Percentiles rank a stretch among this genome's conserved stretches.
phyloP scores from a whole-genome alignment of 2,888 invertebrate genomes.

The Danaus chrysippus region DNA sequence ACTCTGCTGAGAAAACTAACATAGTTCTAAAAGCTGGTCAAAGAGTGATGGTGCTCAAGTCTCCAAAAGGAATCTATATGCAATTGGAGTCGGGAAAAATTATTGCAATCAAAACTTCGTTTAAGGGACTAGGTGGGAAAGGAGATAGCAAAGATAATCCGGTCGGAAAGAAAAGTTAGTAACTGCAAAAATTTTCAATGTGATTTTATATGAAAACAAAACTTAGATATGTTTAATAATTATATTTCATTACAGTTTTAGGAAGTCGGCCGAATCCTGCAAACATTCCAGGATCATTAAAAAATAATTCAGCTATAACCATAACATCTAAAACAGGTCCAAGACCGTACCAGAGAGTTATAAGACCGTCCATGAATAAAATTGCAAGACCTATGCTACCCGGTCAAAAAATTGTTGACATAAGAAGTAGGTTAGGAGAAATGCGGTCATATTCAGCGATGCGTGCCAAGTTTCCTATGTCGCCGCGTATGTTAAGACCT shows the following conservation, averaged over 20 bases:
- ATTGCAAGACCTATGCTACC: slow-evolving; percentile 56
- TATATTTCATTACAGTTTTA: slow-evolving; percentile 52
- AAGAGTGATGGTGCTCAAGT: slow-evolving; percentile 95
- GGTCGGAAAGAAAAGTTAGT: slow-evolving; percentile 67
- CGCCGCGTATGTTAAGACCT: slow-evolving; percentile 54
- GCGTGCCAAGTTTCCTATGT: slow-evolving; percentile 56
- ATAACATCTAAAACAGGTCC: slow-evolving; percentile 74
- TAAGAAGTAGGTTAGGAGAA: slow-evolving; percentile 61
- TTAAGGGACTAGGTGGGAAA: slow-evolving; percentile 81
- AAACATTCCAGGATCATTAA: slow-evolving; percentile 73
- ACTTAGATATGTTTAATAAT: background rate
- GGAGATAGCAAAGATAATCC: slow-evolving; percentile 61
- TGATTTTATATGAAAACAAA: background rate
- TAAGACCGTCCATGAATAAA: slow-evolving; percentile 62
- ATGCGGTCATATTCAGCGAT: slow-evolving; percentile 54
- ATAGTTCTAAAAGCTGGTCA: slow-evolving; percentile 96
- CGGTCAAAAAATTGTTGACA: slow-evolving; percentile 67
- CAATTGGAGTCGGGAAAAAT: slow-evolving; percentile 96
- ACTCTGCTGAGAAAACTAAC: slow-evolving; percentile 92
- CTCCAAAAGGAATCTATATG: slow-evolving; percentile 97
- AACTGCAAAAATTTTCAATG: background rate
- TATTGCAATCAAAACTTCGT: slow-evolving; percentile 91
- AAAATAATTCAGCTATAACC: slow-evolving; percentile 80
- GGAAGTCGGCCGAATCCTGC: slow-evolving; percentile 56
- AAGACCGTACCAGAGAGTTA: slow-evolving; percentile 59